Evolutionary conservation across 30 jellyfish, hydroid and myxozoan species (phyloP), one percentile per base, ranked within the genome.

Genomic region (Phacellophora camtschatica): DNA sequence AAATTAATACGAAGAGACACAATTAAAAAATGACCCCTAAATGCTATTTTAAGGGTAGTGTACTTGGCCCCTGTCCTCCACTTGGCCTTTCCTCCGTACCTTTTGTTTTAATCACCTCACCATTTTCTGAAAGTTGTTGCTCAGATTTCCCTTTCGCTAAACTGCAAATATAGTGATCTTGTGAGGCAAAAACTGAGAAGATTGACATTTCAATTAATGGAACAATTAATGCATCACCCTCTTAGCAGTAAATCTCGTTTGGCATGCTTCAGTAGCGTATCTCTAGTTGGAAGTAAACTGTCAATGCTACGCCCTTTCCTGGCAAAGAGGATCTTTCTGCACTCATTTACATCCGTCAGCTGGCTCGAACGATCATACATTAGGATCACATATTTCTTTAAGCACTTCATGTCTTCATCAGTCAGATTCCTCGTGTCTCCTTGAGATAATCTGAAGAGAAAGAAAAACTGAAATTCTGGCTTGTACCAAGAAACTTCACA

Each of bases 11-110:
- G 51, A 39, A 39, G 51, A 39, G 51, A 39, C 51, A 39, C 51
- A 39, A 39, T 39, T 39, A 39, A 39, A 39, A 39, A 39, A 39
- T 39, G 24, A 39, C 51, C 51, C 13, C 51, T 39, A 39, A 39
- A 39, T 39, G 11, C 51, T 39, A 64, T 30, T 56, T 56, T 28
- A 24, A 64, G 78, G 32, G 0, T 15, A 7, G 34, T 5, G 67
- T n/a, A 63, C 77, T 63, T 23, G 56, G 77, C 9, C 66, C 56
- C 70, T 0, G 70, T 18, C 70, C 70, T 24, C 70, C 9, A 55
- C 20, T 53, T 3, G 12, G 12, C 7, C 70, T 4, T 29, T 64
- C 25, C 23, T 25, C 42, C 28, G 32, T 6, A 13, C n/a, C n/a
- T n/a, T n/a, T n/a, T n/a, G n/a, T n/a, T n/a, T n/a, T n/a, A n/a